These are phyloP conservation scores for Drosophila lacicola DNA, from an alignment of 2,888 invertebrate species.

Conservation along the genomic window DNA sequence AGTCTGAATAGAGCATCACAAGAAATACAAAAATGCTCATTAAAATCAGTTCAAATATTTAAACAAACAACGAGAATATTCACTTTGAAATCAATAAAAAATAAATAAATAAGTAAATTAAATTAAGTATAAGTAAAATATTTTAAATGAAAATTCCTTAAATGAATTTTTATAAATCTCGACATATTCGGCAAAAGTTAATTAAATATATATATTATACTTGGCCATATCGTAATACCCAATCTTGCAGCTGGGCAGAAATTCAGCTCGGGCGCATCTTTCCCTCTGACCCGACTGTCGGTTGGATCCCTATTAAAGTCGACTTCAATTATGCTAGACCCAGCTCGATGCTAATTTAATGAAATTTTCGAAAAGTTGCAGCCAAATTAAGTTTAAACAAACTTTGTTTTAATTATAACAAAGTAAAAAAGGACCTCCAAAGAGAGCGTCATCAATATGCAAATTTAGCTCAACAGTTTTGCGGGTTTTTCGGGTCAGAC, in stretches of 20 bases:
- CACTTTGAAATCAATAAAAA: conserved; percentile 10
- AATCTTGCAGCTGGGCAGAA: no score
- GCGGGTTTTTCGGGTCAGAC: not conserved
- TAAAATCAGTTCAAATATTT: conserved; percentile 33
- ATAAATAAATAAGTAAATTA: not conserved
- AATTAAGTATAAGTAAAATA: no score
- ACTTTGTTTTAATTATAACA: conserved; percentile 51
- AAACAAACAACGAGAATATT: conserved; percentile 17
- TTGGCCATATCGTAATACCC: no score
- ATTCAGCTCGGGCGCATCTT: no score
- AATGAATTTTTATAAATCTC: no score
- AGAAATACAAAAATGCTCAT: conserved; percentile 14
- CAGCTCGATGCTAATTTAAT: conserved; percentile 38
- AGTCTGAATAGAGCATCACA: not conserved
- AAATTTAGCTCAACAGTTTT: conserved; percentile 35
- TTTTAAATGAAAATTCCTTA: no score
- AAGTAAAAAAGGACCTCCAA: conserved; percentile 6
- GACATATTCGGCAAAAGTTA: no score
- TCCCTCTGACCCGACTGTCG: not conserved
- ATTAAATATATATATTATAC: no score
- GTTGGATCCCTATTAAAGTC: not conserved
- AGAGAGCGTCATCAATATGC: conserved; percentile 50
- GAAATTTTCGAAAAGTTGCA: conserved; percentile 29
- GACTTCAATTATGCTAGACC: conserved; percentile 16
- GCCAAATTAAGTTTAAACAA: conserved; percentile 46